These are phyloP conservation scores for Pantelozetes paolii DNA, from an alignment of 2,888 invertebrate species.

Conservation along the genomic window DNA sequence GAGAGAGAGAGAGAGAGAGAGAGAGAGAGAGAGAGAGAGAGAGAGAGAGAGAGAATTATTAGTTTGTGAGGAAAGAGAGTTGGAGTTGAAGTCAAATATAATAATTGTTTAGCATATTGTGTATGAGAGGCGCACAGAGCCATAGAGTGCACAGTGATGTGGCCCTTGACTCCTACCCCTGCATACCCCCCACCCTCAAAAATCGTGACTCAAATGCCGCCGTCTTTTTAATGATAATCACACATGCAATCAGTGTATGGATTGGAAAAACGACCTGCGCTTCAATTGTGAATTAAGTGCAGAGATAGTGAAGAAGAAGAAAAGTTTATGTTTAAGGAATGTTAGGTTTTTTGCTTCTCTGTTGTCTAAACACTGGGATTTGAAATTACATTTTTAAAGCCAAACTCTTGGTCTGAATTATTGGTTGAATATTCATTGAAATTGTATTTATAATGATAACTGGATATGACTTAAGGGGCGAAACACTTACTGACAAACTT, in stretches of 20 bases:
- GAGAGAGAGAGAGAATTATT: not conserved
- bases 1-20: too few species aligned
- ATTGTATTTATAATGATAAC: not conserved
- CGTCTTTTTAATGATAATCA: constrained; percentile 31
- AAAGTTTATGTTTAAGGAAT: not conserved
- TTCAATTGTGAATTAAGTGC: constrained; percentile 7
- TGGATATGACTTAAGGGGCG: not conserved
- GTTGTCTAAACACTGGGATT: not conserved
- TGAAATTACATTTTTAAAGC: not conserved
- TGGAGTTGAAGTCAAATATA: not conserved
- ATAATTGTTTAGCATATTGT: constrained; percentile 22
- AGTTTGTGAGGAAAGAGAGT: constrained; percentile 15
- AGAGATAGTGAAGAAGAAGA: not conserved
- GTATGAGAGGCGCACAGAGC: not conserved
- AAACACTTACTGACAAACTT: constrained; percentile 78
- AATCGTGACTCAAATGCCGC: constrained; percentile 26
- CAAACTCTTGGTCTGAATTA: too few species aligned
- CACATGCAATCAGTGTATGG: constrained; percentile 29
- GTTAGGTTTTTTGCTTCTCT: not conserved
- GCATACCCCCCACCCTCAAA: constrained; percentile 15
- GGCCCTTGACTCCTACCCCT: not conserved
- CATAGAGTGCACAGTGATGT: not conserved
- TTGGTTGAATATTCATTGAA: not conserved
- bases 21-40: too few species aligned
- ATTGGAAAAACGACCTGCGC: not conserved